Conservation (phyloP, 2,113 vertebrate genomes). For the Trichechus manatus region DNA sequence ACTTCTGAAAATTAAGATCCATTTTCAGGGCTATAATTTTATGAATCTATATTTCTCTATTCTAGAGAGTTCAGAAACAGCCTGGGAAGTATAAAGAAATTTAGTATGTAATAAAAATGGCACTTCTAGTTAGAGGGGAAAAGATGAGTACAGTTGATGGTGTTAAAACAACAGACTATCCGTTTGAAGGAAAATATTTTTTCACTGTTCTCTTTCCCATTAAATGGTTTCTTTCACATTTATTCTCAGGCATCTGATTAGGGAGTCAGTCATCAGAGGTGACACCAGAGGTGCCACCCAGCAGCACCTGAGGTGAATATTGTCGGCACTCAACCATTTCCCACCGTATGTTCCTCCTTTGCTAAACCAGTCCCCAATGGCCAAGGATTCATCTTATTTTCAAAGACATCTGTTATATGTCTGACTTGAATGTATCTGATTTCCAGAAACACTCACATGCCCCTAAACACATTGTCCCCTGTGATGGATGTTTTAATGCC, state of each 20-base stretch:
- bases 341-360: background rate
- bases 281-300: background rate
- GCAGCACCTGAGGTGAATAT: background rate
- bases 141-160: background rate
- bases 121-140: background rate
- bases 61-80: background rate
- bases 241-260: background rate
- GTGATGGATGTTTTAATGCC: background rate
- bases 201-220: background rate
- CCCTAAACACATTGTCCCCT: background rate
- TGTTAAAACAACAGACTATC: background rate
- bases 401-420: background rate
- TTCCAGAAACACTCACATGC: background rate
- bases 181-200: background rate
- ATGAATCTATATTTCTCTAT: background rate
- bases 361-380: background rate
- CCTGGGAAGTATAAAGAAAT: background rate
- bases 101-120: background rate
- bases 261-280: background rate
- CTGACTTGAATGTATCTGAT: background rate
- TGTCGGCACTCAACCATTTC: background rate
- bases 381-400: background rate
- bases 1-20: conserved; percentile 21
- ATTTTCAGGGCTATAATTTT: background rate
- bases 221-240: background rate